Conservation (phyloP, 2,888 invertebrate genomes). For the Polyploca ridens region DNA sequence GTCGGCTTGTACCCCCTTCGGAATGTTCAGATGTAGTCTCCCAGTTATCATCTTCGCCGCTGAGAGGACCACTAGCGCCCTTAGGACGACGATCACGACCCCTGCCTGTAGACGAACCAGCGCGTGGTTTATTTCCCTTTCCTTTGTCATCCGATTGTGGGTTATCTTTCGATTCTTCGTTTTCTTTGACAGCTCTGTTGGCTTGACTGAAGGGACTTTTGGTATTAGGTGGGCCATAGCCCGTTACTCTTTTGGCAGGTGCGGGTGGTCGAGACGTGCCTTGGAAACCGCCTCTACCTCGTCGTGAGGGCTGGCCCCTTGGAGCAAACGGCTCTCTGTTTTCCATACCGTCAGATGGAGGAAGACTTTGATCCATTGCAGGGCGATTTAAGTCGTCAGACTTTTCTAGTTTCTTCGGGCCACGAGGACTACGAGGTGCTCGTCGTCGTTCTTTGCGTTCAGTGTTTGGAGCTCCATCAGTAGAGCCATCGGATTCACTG, state of each 20-base stretch:
- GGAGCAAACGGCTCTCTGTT: constrained; percentile 92
- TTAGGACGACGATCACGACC: constrained; percentile 75
- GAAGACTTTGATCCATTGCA: constrained; percentile 48
- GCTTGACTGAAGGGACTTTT: constrained; percentile 89
- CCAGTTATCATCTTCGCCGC: constrained; percentile 88
- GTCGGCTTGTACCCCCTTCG: constrained; percentile 76
- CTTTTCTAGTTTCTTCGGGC: constrained; percentile 86
- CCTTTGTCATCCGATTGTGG: constrained; percentile 85
- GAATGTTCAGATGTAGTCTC: constrained; percentile 94
- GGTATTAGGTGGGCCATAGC: constrained; percentile 92
- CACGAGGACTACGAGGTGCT: constrained; percentile 81
- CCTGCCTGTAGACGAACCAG: constrained; percentile 86
- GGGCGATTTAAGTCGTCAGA: constrained; percentile 75
- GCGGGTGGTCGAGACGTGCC: constrained; percentile 76
- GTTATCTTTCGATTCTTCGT: constrained; percentile 66
- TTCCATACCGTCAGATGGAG: constrained; percentile 63
- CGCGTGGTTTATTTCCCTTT: constrained; percentile 87
- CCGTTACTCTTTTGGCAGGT: constrained; percentile 86
- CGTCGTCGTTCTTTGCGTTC: constrained; percentile 83
- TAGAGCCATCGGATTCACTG: constrained; percentile 91
- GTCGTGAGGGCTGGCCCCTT: constrained; percentile 94
- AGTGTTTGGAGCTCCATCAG: constrained; percentile 86
- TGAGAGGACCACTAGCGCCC: constrained; percentile 63
- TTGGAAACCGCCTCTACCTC: constrained; percentile 89
- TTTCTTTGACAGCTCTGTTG: constrained; percentile 69